Percentiles rank a stretch among this genome's conserved stretches.
phyloP scores from a whole-genome alignment of 2,797 vertebrate genomes.

The Enoplosus armatus region DNA sequence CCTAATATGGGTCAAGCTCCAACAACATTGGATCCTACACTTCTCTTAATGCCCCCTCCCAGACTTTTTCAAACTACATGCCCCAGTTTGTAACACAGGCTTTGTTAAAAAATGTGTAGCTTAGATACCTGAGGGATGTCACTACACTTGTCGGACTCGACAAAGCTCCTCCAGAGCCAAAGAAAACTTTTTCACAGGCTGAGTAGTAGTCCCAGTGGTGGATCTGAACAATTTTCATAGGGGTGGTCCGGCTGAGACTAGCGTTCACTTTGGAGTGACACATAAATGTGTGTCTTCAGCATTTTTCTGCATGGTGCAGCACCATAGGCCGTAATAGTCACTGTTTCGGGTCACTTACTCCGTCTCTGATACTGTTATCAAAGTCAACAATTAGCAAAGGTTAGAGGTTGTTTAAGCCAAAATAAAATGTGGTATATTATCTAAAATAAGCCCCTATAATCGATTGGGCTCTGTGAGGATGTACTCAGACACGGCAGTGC shows the following conservation, averaged over 20 bases:
- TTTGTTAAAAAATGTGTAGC: not conserved
- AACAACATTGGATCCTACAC: not conserved
- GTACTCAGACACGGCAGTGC: not conserved
- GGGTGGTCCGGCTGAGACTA: not conserved
- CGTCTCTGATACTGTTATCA: too few relatives aligned
- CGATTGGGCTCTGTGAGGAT: not conserved
- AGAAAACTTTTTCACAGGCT: not conserved
- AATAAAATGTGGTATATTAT: not conserved
- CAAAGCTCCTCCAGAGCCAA: not conserved
- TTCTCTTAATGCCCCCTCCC: not conserved
- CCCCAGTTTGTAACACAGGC: not conserved
- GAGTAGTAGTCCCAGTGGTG: not conserved
- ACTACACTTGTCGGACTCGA: not conserved
- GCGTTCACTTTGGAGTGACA: not conserved
- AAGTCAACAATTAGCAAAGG: not conserved
- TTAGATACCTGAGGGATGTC: not conserved
- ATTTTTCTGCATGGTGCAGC: not conserved
- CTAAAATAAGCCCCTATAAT: not conserved
- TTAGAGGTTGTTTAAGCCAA: not conserved
- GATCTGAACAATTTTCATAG: not conserved
- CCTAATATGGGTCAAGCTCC: not conserved
- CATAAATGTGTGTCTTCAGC: not conserved
- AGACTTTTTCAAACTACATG: not conserved
- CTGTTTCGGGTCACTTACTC: not conserved
- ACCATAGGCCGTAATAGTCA: not conserved